phyloP scores from a whole-genome alignment of 2,797 vertebrate species.

The Anabacerthia variegaticeps region DNA sequence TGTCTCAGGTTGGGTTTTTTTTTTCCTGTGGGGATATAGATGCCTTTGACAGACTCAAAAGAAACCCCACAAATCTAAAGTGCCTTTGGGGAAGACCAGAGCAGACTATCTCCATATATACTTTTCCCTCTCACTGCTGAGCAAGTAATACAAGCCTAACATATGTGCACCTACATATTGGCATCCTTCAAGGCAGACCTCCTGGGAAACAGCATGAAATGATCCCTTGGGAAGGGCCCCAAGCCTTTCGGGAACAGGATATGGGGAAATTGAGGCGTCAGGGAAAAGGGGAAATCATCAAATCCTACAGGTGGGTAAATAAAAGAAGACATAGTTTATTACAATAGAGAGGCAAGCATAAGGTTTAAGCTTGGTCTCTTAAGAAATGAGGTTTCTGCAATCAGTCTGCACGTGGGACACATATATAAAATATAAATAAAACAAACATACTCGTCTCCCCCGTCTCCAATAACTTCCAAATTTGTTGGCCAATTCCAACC shows the following conservation, averaged over 20 bases:
- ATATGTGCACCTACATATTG: neutral
- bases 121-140: neutral
- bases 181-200: neutral
- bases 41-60: neutral
- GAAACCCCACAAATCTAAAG: neutral
- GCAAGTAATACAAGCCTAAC: neutral
- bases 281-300: slow-evolving; percentile 47
- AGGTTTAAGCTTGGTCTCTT: slow-evolving; percentile 31
- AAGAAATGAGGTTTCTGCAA: slow-evolving; percentile 45
- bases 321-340: slow-evolving; percentile 61
- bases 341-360: slow-evolving; percentile 42
- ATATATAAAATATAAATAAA: slow-evolving; percentile 67
- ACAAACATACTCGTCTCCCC: slow-evolving; percentile 63
- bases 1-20: neutral
- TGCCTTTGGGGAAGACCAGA: neutral
- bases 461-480: slow-evolving; percentile 36
- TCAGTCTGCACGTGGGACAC: slow-evolving; percentile 52
- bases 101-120: neutral
- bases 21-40: neutral
- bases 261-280: slow-evolving; percentile 25
- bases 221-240: slow-evolving; percentile 35
- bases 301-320: slow-evolving; percentile 65
- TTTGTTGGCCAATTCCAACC: slow-evolving; percentile 41
- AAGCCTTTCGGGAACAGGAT: slow-evolving; percentile 60
- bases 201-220: neutral